Percentiles rank a stretch among this genome's conserved stretches.
Evolutionary conservation across 1,140 invertebrate species (phyloP).

Genomic region (Thalassaphorura encarpata): DNA sequence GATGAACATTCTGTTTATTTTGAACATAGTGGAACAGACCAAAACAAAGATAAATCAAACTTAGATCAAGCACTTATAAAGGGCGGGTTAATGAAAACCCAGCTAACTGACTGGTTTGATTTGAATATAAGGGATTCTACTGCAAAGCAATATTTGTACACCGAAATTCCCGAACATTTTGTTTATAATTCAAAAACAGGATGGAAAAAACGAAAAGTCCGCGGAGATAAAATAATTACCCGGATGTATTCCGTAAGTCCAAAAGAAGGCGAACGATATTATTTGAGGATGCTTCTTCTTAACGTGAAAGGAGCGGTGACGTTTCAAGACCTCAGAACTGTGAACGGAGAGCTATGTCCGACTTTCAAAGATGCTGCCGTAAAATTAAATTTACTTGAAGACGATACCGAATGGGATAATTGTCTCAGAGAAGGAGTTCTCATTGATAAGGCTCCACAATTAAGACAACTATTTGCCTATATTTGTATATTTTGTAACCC

Average conservation of each 20-base stretch:
- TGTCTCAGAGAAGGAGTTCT: slow-evolving; percentile 24
- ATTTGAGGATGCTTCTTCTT: slow-evolving; percentile 34
- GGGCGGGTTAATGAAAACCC: slow-evolving; percentile 35
- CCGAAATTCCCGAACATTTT: slow-evolving; percentile 32
- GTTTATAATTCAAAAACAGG: slow-evolving; percentile 14
- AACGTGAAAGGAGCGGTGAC: slow-evolving; percentile 34
- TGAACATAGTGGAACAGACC: slow-evolving; percentile 22
- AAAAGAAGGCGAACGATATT: slow-evolving; percentile 19
- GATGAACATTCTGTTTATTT: slow-evolving; percentile 38
- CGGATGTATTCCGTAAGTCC: slow-evolving; percentile 2
- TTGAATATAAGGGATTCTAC: slow-evolving; percentile 13
- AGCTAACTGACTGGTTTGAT: slow-evolving; percentile 34
- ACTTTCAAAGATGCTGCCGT: slow-evolving; percentile 22
- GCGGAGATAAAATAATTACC: not conserved
- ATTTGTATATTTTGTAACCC: slow-evolving; percentile 23
- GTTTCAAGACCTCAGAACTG: slow-evolving; percentile 22
- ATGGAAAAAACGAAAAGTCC: not conserved
- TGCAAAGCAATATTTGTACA: slow-evolving; percentile 31
- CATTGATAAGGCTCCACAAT: slow-evolving; percentile 16
- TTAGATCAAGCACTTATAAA: slow-evolving; percentile 39
- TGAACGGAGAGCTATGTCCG: slow-evolving; percentile 6
- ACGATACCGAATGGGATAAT: slow-evolving; percentile 26
- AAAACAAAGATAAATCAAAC: slow-evolving; percentile 36
- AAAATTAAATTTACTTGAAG: slow-evolving; percentile 26
- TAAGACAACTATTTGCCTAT: slow-evolving; percentile 34